Conservation (phyloP, 1,140 invertebrate species). For the Hypothenemus hampei region DNA sequence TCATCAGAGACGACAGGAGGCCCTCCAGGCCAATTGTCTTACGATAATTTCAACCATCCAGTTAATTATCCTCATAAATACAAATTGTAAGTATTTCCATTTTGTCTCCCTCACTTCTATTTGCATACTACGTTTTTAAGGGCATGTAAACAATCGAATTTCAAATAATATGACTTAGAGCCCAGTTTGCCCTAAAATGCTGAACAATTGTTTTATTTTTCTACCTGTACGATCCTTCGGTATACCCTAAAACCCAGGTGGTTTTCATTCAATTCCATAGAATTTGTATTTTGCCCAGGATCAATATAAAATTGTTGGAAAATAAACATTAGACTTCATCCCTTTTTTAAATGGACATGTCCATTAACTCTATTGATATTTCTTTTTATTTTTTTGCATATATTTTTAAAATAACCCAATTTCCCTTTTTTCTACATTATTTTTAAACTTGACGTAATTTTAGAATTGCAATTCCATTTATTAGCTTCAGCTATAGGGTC, state of each 20-base stretch:
- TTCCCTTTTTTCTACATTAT: too few relatives aligned
- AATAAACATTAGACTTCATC: background rate
- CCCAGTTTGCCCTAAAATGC: too few relatives aligned
- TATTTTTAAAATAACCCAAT: background rate
- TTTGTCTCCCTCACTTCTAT: conserved; percentile 16
- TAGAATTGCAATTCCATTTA: too few relatives aligned
- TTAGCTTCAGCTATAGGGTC: too few relatives aligned
- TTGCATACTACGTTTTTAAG: conserved; percentile 16
- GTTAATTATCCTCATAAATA: conserved; percentile 44
- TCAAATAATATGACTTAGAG: too few relatives aligned
- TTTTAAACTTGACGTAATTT: too few relatives aligned
- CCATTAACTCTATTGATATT: background rate
- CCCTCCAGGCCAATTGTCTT: conserved; percentile 40
- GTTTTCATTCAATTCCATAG: too few relatives aligned
- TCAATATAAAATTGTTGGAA: conserved; percentile 6
- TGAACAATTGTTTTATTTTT: too few relatives aligned
- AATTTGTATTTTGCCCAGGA: background rate
- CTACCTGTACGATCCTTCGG: too few relatives aligned
- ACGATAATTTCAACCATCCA: conserved; percentile 43
- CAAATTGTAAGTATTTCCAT: conserved; percentile 43
- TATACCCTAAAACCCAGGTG: too few relatives aligned
- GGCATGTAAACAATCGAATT: conserved; percentile 34
- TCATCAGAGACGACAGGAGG: conserved; percentile 37
- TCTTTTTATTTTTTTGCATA: background rate
- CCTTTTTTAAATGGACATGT: background rate